Base-by-base conservation (phyloP, 1,140 invertebrate genomes). In the Gerris buenoi region DNA sequence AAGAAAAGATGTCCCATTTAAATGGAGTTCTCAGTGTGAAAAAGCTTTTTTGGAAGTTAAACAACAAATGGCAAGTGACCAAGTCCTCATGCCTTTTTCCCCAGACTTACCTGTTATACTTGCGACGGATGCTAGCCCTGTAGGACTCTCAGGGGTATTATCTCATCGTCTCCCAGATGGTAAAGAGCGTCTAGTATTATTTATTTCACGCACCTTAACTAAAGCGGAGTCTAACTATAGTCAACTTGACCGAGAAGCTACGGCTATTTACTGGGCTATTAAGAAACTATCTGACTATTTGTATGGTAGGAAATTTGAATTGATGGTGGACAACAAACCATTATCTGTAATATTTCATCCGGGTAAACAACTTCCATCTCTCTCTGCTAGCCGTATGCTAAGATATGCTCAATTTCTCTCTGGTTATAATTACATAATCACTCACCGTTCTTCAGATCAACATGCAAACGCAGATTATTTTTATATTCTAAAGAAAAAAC, bases 161-260 rank as follows among this genome's bases (percentile, higher is more conserved):
- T 68, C 76, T 5, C 70, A 72, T 10, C 74, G 74, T 2, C 5
- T 25, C 5, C n/a, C 18, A 10, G 56, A 67, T 33, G 75, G 74
- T 13, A 28, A 29, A 1, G 77, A 80, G 71, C 70, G 67, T 69
- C 79, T 78, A 3, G 75, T 82, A 25, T 76, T 76, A 2, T 81
- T 77, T 73, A 76, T 75, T 5, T 81, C 76, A 0, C 63, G 78
- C 66, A 75, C 75, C 1, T 67, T 83, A 23, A 72, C 70, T 23
- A 5, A 13, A 1, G 59, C 65, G 27, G 57, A 67, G 58, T 2
- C 25, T 67, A 77, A 77, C 58, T 81, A 79, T 67, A 58, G 72
- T 27, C 73, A 78, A 65, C 74, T 78, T 22, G 79, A 83, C 60
- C 75, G 76, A 65, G 80, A 82, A 73, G 78, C 46, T 1, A 10